A percentile compares a stretch with the other conserved stretches of the same genome.
phyloP scores from a whole-genome alignment of 2,888 invertebrate species.

The Abscondita cerata region DNA sequence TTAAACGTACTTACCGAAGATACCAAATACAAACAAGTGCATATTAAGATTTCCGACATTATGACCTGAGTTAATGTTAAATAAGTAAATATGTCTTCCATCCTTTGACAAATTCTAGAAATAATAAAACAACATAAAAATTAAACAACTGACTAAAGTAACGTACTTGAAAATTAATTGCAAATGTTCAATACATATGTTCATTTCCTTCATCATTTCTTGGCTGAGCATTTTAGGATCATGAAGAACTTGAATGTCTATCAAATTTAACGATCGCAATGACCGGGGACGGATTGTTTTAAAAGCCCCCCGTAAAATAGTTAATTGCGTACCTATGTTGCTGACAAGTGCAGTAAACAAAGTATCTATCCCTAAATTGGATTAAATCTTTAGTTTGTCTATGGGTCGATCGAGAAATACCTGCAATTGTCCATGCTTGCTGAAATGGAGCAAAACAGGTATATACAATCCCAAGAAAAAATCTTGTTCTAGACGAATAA shows the following conservation, averaged over 20 bases:
- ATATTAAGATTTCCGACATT: conserved; percentile 44
- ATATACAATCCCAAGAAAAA: conserved; percentile 31
- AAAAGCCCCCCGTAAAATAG: conserved; percentile 44
- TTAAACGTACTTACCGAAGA: conserved; percentile 42
- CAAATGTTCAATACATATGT: conserved; percentile 40
- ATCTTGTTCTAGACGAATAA: conserved; percentile 21
- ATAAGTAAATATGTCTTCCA: conserved; percentile 43
- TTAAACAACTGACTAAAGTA: neutral
- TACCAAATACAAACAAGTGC: conserved; percentile 45
- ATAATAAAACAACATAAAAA: neutral
- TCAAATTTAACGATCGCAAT: conserved; percentile 31
- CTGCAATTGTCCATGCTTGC: conserved; percentile 36
- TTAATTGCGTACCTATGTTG: conserved; percentile 42
- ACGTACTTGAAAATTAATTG: conserved; percentile 42
- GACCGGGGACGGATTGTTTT: conserved; percentile 42
- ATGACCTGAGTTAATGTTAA: conserved; percentile 44
- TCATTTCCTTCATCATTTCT: conserved; percentile 43
- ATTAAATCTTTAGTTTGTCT: neutral
- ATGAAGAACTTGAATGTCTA: conserved; percentile 16
- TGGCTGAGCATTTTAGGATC: conserved; percentile 31
- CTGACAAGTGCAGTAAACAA: conserved; percentile 43
- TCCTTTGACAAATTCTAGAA: conserved; percentile 41
- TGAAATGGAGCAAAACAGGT: conserved; percentile 34
- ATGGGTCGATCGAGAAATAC: conserved; percentile 13
- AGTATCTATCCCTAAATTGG: conserved; percentile 43